phyloP scores from a whole-genome alignment of 2,888 invertebrate genomes.

The Mesorhabditis spiculigera region DNA sequence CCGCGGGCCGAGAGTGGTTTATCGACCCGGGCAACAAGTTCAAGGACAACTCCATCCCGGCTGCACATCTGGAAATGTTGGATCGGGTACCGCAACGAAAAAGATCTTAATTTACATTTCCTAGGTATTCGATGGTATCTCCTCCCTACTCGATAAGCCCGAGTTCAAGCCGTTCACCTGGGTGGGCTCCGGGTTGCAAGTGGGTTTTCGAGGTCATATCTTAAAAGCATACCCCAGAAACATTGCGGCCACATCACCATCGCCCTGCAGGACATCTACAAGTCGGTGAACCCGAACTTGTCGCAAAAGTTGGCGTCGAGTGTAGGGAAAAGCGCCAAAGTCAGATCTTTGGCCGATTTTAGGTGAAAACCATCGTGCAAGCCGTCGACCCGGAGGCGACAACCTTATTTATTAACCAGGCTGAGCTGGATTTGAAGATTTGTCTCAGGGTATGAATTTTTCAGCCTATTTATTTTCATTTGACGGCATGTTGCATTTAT shows the following conservation, averaged over 20 bases:
- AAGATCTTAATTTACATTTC: not conserved
- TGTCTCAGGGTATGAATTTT: conserved; percentile 37
- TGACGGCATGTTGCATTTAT: not conserved
- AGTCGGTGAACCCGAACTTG: conserved; percentile 14
- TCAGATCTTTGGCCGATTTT: not conserved
- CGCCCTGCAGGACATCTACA: conserved; percentile 45
- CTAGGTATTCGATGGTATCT: conserved; percentile 43
- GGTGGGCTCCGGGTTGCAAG: conserved; percentile 57
- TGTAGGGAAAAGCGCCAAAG: not conserved
- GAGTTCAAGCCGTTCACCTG: conserved; percentile 51
- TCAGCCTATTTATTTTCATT: not conserved
- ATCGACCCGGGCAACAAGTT: conserved; percentile 55
- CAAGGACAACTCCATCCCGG: conserved; percentile 53
- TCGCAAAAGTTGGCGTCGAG: not conserved
- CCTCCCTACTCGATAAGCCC: conserved; percentile 43
- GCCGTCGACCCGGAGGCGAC: conserved; percentile 44
- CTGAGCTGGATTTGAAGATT: conserved; percentile 57
- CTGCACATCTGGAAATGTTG: conserved; percentile 42
- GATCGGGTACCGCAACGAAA: conserved; percentile 25
- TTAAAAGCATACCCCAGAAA: conserved; percentile 44
- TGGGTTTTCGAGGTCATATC: conserved; percentile 48
- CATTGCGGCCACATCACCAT: conserved; percentile 57
- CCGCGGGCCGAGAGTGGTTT: conserved; percentile 58
- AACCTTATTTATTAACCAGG: conserved; percentile 38
- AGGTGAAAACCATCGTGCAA: conserved; percentile 30